Percentiles rank a stretch among this genome's conserved stretches.
phyloP scores from a whole-genome alignment of 2,888 invertebrate genomes.

The Pterostichus madidus region DNA sequence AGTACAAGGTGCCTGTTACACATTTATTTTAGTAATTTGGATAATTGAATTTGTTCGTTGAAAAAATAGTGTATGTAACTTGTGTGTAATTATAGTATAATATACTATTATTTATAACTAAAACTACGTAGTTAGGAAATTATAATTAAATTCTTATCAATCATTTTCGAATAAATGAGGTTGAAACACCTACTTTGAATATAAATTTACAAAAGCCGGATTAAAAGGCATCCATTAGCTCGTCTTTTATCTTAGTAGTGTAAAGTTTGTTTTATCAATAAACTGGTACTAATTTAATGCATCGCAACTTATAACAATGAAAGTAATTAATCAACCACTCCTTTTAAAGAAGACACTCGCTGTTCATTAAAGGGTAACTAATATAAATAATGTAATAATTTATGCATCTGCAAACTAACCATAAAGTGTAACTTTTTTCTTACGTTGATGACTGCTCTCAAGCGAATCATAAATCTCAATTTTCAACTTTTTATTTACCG shows the following conservation, averaged over 20 bases:
- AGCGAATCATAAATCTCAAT: constrained; percentile 14
- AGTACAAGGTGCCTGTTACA: too few relatives aligned
- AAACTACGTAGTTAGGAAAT: too few relatives aligned
- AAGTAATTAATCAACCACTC: constrained; percentile 11
- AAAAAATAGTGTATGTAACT: too few relatives aligned
- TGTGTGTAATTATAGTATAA: too few relatives aligned
- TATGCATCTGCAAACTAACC: constrained; percentile 19
- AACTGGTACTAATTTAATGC: constrained; percentile 29
- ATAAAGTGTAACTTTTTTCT: constrained; percentile 1
- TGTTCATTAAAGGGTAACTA: neutral
- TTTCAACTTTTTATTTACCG: constrained; percentile 23
- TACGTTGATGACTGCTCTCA: constrained; percentile 22
- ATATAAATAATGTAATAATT: constrained; percentile 12
- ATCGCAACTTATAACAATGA: constrained; percentile 32
- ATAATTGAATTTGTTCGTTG: too few relatives aligned
- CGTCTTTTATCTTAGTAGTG: constrained; percentile 10
- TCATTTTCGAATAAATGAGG: too few relatives aligned
- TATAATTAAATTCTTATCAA: too few relatives aligned
- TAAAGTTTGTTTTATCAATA: constrained; percentile 16
- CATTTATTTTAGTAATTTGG: too few relatives aligned
- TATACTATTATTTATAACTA: too few relatives aligned
- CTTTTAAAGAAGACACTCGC: constrained; percentile 7
- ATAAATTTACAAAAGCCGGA: neutral
- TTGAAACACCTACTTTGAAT: neutral
- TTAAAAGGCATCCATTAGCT: constrained; percentile 15